These are phyloP conservation scores for Hystrix brachyura DNA, from an alignment of 2,113 vertebrate genomes.

Conservation along the genomic window DNA sequence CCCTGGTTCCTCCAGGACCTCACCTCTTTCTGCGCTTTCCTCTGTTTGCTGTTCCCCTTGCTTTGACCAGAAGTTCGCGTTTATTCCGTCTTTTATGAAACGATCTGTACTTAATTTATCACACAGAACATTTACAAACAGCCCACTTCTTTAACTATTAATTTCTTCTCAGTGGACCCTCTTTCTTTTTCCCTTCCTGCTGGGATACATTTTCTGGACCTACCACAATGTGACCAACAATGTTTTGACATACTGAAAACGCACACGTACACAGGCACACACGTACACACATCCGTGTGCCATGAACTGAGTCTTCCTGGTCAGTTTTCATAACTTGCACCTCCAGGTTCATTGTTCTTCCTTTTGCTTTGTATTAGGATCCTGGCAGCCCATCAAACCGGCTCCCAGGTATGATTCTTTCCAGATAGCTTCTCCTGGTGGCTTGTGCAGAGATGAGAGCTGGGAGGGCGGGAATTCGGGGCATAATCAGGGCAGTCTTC, in stretches of 20 bases:
- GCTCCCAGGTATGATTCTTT: constrained; percentile 54
- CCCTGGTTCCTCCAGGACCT: constrained; percentile 78
- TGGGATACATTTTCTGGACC: constrained; percentile 68
- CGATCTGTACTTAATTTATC: constrained; percentile 52
- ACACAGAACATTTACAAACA: constrained; percentile 37
- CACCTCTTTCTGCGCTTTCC: not conserved
- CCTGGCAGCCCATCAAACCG: not conserved
- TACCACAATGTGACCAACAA: constrained; percentile 70
- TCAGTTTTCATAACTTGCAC: constrained; percentile 68
- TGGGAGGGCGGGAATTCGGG: not conserved
- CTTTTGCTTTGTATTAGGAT: constrained; percentile 52
- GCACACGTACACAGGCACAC: not conserved
- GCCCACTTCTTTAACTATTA: not conserved
- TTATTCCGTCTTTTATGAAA: constrained; percentile 24
- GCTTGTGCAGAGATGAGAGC: not conserved
- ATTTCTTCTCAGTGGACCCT: constrained; percentile 58
- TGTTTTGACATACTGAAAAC: constrained; percentile 73
- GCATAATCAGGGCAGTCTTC: constrained; percentile 51
- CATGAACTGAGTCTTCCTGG: constrained; percentile 66
- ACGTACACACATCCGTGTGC: not conserved
- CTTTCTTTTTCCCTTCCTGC: constrained; percentile 69
- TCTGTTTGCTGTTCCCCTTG: not conserved
- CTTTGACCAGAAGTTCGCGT: not conserved
- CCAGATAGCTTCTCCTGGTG: constrained; percentile 45
- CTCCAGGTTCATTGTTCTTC: constrained; percentile 64